phyloP scores from a whole-genome alignment of 2,888 invertebrate genomes.

The Siphonodentalium dalli region DNA sequence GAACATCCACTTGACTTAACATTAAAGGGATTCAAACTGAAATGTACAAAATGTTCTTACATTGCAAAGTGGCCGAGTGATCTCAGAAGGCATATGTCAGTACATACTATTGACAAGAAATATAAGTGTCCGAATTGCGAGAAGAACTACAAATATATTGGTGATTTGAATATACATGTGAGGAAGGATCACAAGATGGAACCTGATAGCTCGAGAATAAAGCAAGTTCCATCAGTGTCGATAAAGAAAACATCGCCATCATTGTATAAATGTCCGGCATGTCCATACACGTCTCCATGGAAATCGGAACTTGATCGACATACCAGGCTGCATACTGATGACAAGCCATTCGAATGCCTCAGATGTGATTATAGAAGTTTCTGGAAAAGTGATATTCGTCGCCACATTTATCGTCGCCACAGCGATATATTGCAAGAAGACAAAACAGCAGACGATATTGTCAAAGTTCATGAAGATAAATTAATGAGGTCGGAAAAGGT shows the following conservation, averaged over 20 bases:
- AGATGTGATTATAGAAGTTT: slow-evolving; percentile 67
- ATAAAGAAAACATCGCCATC: slow-evolving; percentile 46
- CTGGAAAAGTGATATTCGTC: slow-evolving; percentile 68
- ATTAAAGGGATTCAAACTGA: slow-evolving; percentile 26
- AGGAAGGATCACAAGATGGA: slow-evolving; percentile 72
- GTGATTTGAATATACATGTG: slow-evolving; percentile 76
- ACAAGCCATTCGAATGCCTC: slow-evolving; percentile 66
- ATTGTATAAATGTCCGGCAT: slow-evolving; percentile 74
- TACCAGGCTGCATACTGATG: slow-evolving; percentile 64
- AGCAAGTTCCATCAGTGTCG: slow-evolving; percentile 41
- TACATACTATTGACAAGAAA: slow-evolving; percentile 60
- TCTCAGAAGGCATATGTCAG: slow-evolving; percentile 58
- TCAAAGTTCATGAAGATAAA: slow-evolving; percentile 28
- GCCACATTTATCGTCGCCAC: slow-evolving; percentile 67
- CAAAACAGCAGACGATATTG: slow-evolving; percentile 39
- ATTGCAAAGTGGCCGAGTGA: slow-evolving; percentile 64
- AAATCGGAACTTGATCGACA: slow-evolving; percentile 67
- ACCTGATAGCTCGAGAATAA: slow-evolving; percentile 36
- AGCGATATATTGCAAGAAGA: slow-evolving; percentile 44
- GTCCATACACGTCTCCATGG: slow-evolving; percentile 66
- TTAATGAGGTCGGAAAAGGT: no score
- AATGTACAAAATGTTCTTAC: slow-evolving; percentile 63
- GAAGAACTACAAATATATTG: slow-evolving; percentile 77
- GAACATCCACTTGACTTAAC: background rate
- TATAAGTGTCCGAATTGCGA: slow-evolving; percentile 71